Conservation (phyloP, 2,797 vertebrate genomes). For the Acropternis orthonyx region DNA sequence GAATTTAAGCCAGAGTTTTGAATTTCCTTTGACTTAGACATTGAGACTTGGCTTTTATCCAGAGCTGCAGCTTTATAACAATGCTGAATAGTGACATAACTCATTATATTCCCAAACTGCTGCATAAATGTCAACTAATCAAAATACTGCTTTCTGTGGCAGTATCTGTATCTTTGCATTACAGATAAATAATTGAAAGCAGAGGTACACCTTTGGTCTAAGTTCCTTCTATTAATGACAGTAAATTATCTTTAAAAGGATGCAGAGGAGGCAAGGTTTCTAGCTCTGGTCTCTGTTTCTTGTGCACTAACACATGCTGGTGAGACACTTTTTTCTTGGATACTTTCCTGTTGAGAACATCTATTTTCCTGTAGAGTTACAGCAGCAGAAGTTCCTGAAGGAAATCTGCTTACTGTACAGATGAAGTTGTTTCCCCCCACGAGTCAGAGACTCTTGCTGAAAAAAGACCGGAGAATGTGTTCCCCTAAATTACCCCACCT, state of each 20-base stretch:
- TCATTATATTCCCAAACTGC: neutral
- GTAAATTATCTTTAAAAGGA: neutral
- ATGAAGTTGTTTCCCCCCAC: neutral
- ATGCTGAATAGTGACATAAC: neutral
- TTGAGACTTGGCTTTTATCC: neutral
- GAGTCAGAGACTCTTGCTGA: neutral
- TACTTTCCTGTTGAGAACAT: neutral
- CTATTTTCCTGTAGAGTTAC: neutral
- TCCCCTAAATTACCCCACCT: neutral
- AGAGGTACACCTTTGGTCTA: neutral
- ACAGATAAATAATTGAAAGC: neutral
- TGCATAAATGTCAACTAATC: neutral
- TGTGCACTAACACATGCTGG: neutral
- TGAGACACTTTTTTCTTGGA: neutral
- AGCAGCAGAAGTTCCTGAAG: neutral
- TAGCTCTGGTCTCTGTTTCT: neutral
- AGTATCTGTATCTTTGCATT: neutral
- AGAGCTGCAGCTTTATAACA: neutral
- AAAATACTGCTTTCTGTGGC: neutral
- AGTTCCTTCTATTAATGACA: neutral
- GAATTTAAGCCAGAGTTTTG: neutral
- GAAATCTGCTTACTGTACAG: constrained; percentile 28
- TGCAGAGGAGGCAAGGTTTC: neutral
- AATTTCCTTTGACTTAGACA: neutral
- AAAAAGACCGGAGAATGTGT: neutral